Percentiles rank a stretch among this genome's conserved stretches.
These are phyloP conservation scores for Chesias legatella DNA, from an alignment of 2,888 invertebrate genomes.

Conservation along the genomic window DNA sequence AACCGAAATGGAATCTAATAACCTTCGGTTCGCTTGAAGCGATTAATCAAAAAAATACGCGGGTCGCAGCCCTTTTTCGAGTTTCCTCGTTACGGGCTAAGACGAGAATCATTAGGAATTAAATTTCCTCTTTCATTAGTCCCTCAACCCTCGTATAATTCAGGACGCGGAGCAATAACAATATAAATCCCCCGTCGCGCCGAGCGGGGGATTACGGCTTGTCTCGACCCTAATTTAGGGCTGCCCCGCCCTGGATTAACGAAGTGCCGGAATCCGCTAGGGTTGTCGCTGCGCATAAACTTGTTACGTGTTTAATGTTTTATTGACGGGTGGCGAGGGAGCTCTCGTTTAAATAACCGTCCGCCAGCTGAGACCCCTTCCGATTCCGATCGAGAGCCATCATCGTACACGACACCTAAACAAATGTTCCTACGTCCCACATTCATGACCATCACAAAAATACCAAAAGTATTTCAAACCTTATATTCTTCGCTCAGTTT, in stretches of 20 bases:
- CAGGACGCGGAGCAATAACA: conserved; percentile 81
- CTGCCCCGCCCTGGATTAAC: conserved; percentile 80
- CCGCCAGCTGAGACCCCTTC: conserved; percentile 44
- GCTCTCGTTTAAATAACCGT: conserved; percentile 74
- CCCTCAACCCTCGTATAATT: conserved; percentile 81
- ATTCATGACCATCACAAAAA: conserved; percentile 5
- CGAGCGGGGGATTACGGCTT: conserved; percentile 80
- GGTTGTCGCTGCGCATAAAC: conserved; percentile 79
- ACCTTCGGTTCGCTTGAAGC: conserved; percentile 61
- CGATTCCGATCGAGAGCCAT: conserved; percentile 26
- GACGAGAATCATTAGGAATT: conserved; percentile 81
- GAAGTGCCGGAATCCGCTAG: conserved; percentile 80
- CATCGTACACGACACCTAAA: conserved; percentile 14
- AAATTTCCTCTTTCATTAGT: conserved; percentile 81
- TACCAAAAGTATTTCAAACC: conserved; percentile 20
- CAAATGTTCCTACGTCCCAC: conserved; percentile 1
- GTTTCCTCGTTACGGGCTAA: conserved; percentile 80
- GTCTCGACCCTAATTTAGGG: conserved; percentile 81
- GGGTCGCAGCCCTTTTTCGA: conserved; percentile 76
- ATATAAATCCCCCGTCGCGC: conserved; percentile 81
- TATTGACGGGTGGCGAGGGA: conserved; percentile 78
- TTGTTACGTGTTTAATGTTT: conserved; percentile 81
- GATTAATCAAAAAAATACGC: conserved; percentile 73
- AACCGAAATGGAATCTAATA: conserved; percentile 57
- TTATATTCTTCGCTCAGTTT: conserved; percentile 23